phyloP scores from a whole-genome alignment of 2,888 invertebrate species.

The Aproaerema taeniolella region DNA sequence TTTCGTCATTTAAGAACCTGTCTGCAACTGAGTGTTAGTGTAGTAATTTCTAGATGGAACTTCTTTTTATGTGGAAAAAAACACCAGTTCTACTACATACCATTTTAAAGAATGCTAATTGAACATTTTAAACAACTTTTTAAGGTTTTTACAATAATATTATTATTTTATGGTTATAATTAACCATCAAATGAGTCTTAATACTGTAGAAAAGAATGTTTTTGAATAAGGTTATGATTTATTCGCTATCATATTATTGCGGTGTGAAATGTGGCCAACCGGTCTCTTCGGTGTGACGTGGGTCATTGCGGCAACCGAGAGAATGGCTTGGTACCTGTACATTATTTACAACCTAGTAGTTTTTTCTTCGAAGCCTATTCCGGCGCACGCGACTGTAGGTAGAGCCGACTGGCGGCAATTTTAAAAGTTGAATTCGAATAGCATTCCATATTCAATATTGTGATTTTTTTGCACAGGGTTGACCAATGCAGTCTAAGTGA shows the following conservation, averaged over 20 bases:
- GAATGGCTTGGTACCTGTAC: slow-evolving; percentile 35
- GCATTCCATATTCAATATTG: neutral
- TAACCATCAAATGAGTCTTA: no score
- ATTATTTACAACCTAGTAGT: slow-evolving; percentile 28
- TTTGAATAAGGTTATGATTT: slow-evolving; percentile 7
- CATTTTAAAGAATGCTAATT: no score
- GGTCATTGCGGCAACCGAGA: slow-evolving; percentile 23
- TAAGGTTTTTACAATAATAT: no score
- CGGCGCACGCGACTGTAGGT: slow-evolving; percentile 35
- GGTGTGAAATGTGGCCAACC: slow-evolving; percentile 35
- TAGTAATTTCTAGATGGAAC: no score
- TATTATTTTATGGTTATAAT: no score
- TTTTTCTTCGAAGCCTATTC: slow-evolving; percentile 35
- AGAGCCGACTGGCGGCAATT: slow-evolving; percentile 5
- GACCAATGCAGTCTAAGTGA: slow-evolving; percentile 6
- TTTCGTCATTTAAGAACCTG: no score
- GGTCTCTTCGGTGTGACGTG: slow-evolving; percentile 28
- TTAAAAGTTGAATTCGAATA: slow-evolving; percentile 6
- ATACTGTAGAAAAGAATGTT: no score
- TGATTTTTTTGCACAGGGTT: slow-evolving; percentile 6
- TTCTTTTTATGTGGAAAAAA: no score
- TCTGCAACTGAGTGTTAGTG: no score
- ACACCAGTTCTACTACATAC: no score
- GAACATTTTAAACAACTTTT: no score
- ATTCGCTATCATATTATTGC: slow-evolving; percentile 11